Evolutionary conservation across 2,888 invertebrate genomes (phyloP), one percentile per base, ranked within the genome.

Genomic region (Dolomedes plantarius): DNA sequence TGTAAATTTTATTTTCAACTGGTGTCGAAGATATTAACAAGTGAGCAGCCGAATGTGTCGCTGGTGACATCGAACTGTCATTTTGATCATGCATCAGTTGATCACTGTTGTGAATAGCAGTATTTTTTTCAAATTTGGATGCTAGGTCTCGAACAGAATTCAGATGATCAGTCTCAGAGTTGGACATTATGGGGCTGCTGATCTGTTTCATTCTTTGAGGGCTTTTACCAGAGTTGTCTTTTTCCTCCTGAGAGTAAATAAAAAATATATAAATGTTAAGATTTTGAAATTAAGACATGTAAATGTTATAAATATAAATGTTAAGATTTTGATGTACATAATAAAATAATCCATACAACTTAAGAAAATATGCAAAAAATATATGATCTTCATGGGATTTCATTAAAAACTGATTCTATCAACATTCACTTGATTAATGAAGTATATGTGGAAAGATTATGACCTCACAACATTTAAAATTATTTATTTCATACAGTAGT

Each of bases 141-240:
- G 96, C 96, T 90, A 97, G 93, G 91, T 95, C 96, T 91, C 94
- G 94, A 0, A 96, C 96, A 46, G 94, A 93, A 83, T 91, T 92
- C 19, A 77, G 69, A 23, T 86, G 62, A n/a, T 85, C 85, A n/a
- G 11, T n/a, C 16, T 74, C 74, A 9, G 41, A 9, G 9, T 9
- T 46, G 1, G 23, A 16, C 36, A 9, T 9, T 13, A 16, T 16
- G 1, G n/a, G 65, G n/a, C 16, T 32, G n/a, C n/a, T 32, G 3
- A 67, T 32, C 9, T 3, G 31, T 27, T 31, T 32, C 31, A 67
- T 67, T n/a, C 31, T 67, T 32, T 0, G 65, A 32, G 0, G n/a
- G 67, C 11, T 67, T 31, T 32, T 3, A 67, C 19, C 11, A 67
- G 31, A 6, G 13, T 23, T 3, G 0, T 67, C 65, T 67, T 29